Evolutionary conservation across 2,888 invertebrate species (phyloP).

Genomic region (Hedychridium roseum): DNA sequence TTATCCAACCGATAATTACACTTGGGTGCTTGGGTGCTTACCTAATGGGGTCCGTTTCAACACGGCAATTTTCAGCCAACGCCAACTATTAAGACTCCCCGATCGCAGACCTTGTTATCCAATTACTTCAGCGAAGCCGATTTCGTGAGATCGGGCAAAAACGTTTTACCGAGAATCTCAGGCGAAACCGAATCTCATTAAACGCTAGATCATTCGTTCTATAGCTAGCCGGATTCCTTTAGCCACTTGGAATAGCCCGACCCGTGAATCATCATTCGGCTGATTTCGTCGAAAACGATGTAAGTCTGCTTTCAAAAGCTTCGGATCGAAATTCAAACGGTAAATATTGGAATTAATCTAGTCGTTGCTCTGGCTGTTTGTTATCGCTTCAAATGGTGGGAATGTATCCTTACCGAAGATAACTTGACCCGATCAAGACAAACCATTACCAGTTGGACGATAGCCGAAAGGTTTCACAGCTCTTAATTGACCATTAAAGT

Average conservation of each 20-base stretch:
- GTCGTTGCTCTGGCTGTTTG: too few species aligned
- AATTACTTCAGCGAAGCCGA: conserved; percentile 11
- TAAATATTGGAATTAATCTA: too few species aligned
- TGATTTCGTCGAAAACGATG: too few species aligned
- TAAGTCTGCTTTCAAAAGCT: too few species aligned
- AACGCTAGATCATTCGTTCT: neutral
- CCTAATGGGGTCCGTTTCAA: conserved; percentile 4
- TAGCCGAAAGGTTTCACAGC: too few species aligned
- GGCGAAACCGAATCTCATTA: conserved; percentile 17
- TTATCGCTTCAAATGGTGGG: too few species aligned
- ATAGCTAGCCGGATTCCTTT: neutral
- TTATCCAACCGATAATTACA: neutral
- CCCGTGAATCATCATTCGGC: neutral
- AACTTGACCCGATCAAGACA: too few species aligned
- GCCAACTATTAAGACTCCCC: conserved; percentile 5
- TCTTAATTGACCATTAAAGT: too few species aligned
- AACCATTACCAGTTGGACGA: too few species aligned
- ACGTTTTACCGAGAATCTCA: conserved; percentile 17
- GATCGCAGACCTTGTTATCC: conserved; percentile 15
- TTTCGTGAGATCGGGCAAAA: neutral
- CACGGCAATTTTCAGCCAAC: conserved; percentile 11
- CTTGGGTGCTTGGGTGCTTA: neutral
- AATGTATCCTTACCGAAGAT: too few species aligned
- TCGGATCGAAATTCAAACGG: too few species aligned
- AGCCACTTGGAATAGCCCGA: neutral